Evolutionary conservation across 2,888 invertebrate genomes (phyloP).

Genomic region (Phragmatobia fuliginosa): DNA sequence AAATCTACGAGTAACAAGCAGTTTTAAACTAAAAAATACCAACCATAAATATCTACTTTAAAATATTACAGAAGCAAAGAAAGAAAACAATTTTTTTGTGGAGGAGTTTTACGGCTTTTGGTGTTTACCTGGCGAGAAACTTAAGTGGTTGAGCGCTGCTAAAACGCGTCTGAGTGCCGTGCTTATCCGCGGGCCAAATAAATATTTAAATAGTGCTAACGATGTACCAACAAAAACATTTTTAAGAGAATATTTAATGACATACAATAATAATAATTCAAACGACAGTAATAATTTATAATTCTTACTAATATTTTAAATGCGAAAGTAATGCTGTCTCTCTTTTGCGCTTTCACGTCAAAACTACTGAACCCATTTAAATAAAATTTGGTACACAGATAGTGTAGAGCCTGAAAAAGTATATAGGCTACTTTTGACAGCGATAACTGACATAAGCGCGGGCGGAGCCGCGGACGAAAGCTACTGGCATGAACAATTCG

Average conservation of each 20-base stretch:
- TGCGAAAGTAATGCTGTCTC: too few relatives aligned
- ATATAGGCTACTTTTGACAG: too few relatives aligned
- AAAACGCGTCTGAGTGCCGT: constrained; percentile 9
- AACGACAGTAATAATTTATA: too few relatives aligned
- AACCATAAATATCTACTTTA: not conserved
- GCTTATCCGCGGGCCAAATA: not conserved
- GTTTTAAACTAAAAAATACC: not conserved
- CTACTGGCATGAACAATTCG: too few relatives aligned
- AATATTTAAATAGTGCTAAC: constrained; percentile 9
- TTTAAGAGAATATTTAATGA: not conserved
- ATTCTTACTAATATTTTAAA: too few relatives aligned
- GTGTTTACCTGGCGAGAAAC: constrained; percentile 14
- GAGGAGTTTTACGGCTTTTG: not conserved
- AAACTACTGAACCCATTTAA: too few relatives aligned
- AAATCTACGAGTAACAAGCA: not conserved
- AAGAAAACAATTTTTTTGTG: not conserved
- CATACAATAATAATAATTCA: not conserved
- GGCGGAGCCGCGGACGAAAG: too few relatives aligned
- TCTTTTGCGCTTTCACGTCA: too few relatives aligned
- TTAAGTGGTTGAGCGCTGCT: constrained; percentile 18
- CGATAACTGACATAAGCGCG: too few relatives aligned
- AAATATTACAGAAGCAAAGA: not conserved
- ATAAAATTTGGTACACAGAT: too few relatives aligned
- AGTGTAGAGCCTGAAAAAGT: too few relatives aligned
- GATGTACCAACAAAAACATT: not conserved